phyloP scores from a whole-genome alignment of 1,140 invertebrate genomes.

The Pachypeltis micranthus region DNA sequence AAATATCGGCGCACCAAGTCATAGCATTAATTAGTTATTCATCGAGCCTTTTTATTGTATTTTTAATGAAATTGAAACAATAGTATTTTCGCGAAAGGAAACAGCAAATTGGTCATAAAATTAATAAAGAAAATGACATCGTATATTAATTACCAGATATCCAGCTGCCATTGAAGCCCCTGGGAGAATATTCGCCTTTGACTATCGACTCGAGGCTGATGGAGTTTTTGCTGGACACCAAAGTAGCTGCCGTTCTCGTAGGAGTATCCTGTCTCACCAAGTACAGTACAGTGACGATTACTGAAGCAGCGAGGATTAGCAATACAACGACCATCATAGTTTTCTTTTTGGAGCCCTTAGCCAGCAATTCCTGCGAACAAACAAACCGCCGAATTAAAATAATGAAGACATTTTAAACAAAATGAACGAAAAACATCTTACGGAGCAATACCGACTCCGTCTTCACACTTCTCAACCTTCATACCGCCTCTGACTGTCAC shows the following conservation, averaged over 20 bases:
- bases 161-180: constrained; percentile 42
- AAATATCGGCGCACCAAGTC: too few species aligned
- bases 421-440: too few species aligned
- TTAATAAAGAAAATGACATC: too few species aligned
- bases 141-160: constrained; percentile 36
- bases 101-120: neutral
- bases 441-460: too few species aligned
- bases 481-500: too few species aligned
- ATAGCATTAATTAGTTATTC: too few species aligned
- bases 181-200: constrained; percentile 35
- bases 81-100: too few species aligned
- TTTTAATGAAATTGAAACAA: too few species aligned
- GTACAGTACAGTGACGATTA: constrained; percentile 25
- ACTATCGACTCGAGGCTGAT: constrained; percentile 37
- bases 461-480: too few species aligned
- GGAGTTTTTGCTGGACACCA: neutral
- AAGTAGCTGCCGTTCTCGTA: constrained; percentile 22
- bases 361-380: constrained; percentile 37
- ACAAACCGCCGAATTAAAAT: too few species aligned
- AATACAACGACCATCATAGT: constrained; percentile 31
- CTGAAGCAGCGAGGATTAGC: constrained; percentile 28
- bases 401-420: too few species aligned
- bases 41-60: too few species aligned
- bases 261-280: constrained; percentile 20
- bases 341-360: constrained; percentile 33